Conservation (phyloP, 2,888 invertebrate species). For the Torymus texanus region DNA sequence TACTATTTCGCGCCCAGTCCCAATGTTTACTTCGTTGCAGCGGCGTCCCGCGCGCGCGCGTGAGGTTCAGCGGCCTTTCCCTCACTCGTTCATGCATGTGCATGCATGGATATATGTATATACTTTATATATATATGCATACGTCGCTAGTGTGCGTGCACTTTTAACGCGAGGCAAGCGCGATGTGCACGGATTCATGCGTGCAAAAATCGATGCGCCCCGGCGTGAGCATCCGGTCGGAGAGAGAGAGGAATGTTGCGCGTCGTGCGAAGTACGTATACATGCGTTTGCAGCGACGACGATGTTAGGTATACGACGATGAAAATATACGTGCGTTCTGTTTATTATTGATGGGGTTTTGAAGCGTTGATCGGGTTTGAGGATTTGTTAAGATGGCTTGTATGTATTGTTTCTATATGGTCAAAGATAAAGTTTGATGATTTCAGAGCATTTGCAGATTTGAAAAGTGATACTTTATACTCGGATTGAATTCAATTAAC, state of each 20-base stretch:
- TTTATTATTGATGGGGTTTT: too few species aligned
- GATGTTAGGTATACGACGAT: too few species aligned
- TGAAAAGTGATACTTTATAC: too few species aligned
- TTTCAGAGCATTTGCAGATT: too few species aligned
- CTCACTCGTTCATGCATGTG: not conserved
- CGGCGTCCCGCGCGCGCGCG: not conserved
- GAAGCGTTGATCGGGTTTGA: too few species aligned
- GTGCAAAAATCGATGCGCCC: slow-evolving; percentile 22
- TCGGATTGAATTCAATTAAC: too few species aligned
- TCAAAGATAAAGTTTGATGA: too few species aligned
- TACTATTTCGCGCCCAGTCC: slow-evolving; percentile 23
- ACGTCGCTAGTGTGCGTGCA: not conserved
- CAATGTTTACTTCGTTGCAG: slow-evolving; percentile 41
- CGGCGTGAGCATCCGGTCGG: not conserved
- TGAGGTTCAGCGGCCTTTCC: slow-evolving; percentile 34
- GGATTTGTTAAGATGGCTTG: too few species aligned
- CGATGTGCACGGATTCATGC: slow-evolving; percentile 2
- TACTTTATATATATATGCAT: not conserved
- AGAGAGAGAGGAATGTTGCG: not conserved
- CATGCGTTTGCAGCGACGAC: too few species aligned
- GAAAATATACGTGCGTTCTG: too few species aligned
- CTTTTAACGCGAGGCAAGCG: not conserved
- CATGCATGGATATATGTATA: too few species aligned
- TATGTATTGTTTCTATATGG: too few species aligned
- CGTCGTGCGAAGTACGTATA: not conserved